Evolutionary conservation across 2,797 vertebrate genomes (phyloP).

Genomic region (Aviceda cuculoides): DNA sequence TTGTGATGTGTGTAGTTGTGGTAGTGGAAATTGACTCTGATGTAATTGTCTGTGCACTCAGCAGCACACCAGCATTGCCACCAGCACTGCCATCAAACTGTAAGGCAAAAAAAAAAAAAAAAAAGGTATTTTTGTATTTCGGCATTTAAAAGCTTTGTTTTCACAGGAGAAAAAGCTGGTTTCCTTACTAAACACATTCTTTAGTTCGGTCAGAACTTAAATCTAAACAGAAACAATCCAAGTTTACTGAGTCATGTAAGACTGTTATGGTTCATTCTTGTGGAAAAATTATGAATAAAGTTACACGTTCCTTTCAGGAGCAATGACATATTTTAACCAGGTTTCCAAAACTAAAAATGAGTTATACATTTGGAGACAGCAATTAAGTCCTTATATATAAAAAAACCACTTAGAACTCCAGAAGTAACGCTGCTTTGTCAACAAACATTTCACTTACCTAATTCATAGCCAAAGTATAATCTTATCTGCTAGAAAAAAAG

Average conservation of each 20-base stretch:
- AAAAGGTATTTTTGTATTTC: neutral
- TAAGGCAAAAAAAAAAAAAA: neutral
- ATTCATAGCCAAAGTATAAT: neutral
- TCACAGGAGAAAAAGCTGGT: neutral
- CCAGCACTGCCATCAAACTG: slow-evolving; percentile 87
- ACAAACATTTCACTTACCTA: neutral
- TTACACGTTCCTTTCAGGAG: neutral
- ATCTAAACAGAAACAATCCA: neutral
- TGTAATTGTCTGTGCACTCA: slow-evolving; percentile 97
- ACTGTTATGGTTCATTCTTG: neutral
- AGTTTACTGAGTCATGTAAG: neutral
- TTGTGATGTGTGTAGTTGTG: slow-evolving; percentile 98
- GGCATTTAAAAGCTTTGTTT: neutral
- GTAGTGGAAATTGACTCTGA: slow-evolving; percentile 96
- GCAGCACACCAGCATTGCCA: slow-evolving; percentile 85
- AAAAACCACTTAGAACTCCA: neutral
- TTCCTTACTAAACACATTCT: neutral
- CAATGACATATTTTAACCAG: neutral
- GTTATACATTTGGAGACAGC: neutral
- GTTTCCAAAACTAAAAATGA: neutral
- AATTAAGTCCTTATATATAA: neutral
- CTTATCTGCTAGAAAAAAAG: neutral
- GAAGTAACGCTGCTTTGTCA: neutral
- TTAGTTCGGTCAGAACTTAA: neutral
- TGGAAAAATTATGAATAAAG: neutral